Base-by-base conservation (phyloP, 2,888 invertebrate genomes). In the Entomobrya proxima region DNA sequence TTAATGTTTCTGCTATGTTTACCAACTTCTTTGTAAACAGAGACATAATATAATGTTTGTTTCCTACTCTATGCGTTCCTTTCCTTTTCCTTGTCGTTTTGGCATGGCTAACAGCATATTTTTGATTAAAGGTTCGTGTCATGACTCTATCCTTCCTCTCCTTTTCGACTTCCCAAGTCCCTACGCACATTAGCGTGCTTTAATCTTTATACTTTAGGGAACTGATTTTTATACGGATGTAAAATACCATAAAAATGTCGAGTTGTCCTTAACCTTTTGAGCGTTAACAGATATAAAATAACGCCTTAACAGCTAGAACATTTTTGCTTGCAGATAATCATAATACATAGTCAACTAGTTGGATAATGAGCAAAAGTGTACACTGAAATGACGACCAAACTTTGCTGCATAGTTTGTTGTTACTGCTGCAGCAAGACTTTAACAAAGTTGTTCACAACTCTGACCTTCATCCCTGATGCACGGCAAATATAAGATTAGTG, bases 241-340 rank as follows among this genome's bases (percentile, higher is more conserved):
- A 32, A 52, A 80, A 11, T 13, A 27, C n/a, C 24, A 74, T 74
- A 74, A 74, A 80, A 81, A 74, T 74, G 81, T 44, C 81, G 35
- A 40, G 72, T 37, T 52, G 74, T 40, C 81, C 81, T 81, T 81
- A 72, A 81, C 81, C 81, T 81, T 81, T 74, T 47, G 58, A 40
- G 6, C 37, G 18, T 37, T 40, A 35, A 18, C 37, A 67, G 40
- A 67, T 67, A 24, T 67, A 24, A n/a, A n/a, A 21, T 67, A 15
- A 2, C 67, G 2, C n/a, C 27, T 67, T 67, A 55, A 9, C 21
- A 3, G 55, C 13, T 55, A 9, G 13, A 47, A 4, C n/a, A 47
- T 47, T 47, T 13, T 4, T n/a, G 32, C 61, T 61, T 1, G 40
- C 40, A 40, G 35, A 35, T 64, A 24, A 27, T n/a, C 9, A 27